Conservation (phyloP, 2,888 invertebrate species). For the Leucozona laternaria region DNA sequence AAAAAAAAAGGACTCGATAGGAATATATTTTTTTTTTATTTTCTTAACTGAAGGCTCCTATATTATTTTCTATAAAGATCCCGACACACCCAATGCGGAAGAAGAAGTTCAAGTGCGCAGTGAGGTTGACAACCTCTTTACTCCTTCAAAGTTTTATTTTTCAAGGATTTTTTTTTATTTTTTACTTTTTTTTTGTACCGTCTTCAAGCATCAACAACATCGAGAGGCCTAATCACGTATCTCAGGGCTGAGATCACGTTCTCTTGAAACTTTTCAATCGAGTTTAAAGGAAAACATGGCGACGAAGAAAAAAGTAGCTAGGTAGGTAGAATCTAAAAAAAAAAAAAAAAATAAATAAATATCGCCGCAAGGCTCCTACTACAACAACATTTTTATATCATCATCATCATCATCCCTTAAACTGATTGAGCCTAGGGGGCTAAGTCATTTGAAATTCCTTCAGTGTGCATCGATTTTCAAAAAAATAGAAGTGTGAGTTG, state of each 20-base stretch:
- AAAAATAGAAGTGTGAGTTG: conserved; percentile 21
- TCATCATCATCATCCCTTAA: conserved; percentile 72
- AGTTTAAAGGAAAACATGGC: conserved; percentile 68
- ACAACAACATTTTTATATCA: conserved; percentile 70
- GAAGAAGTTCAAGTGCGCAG: conserved; percentile 47
- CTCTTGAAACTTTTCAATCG: conserved; percentile 77
- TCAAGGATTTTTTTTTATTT: conserved; percentile 4
- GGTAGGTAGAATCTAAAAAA: conserved; percentile 12
- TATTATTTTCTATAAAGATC: conserved; percentile 35
- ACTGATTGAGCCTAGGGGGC: conserved; percentile 73
- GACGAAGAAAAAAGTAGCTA: conserved; percentile 40
- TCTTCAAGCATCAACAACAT: conserved; percentile 56
- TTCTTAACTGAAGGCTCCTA: conserved; percentile 34
- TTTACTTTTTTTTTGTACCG: not conserved
- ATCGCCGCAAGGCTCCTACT: conserved; percentile 71
- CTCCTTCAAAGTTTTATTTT: conserved; percentile 47
- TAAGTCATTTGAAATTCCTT: conserved; percentile 74
- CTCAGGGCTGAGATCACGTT: conserved; percentile 78
- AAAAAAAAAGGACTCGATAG: conserved; percentile 20
- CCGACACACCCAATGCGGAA: conserved; percentile 71
- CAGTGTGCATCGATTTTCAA: conserved; percentile 69
- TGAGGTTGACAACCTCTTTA: conserved; percentile 72
- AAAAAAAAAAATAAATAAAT: conserved; percentile 32
- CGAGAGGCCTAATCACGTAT: conserved; percentile 78
- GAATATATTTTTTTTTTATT: conserved; percentile 13